Evolutionary conservation across 2,797 vertebrate genomes (phyloP).

Genomic region (Tapirus indicus): DNA sequence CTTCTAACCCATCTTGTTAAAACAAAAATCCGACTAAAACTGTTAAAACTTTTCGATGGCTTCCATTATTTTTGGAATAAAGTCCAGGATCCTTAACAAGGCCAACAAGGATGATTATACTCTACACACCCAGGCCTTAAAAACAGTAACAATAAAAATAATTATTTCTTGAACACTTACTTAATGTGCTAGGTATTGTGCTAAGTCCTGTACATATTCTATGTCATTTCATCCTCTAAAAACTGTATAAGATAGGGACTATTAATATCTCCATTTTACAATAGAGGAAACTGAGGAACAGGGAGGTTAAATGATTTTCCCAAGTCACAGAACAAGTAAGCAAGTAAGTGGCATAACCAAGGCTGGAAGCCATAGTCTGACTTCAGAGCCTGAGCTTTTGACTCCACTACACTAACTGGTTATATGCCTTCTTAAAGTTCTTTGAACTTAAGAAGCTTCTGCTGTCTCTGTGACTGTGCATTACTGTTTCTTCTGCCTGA

Average conservation of each 20-base stretch:
- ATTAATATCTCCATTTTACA: not conserved
- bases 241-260: not conserved
- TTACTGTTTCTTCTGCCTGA: slow-evolving; percentile 23
- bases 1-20: not conserved
- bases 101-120: not conserved
- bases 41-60: not conserved
- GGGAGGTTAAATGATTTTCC: not conserved
- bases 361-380: not conserved
- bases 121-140: not conserved
- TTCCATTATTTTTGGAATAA: slow-evolving; percentile 50
- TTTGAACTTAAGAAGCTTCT: slow-evolving; percentile 30
- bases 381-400: not conserved
- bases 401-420: not conserved
- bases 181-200: not conserved
- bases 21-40: slow-evolving; percentile 9
- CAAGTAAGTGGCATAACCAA: not conserved
- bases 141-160: not conserved
- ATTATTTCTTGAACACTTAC: slow-evolving; percentile 8
- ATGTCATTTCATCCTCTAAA: not conserved
- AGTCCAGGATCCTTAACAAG: slow-evolving; percentile 27
- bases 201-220: not conserved
- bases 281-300: not conserved
- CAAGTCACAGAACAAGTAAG: not conserved
- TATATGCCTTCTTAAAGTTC: not conserved
- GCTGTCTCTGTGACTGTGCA: slow-evolving; percentile 22